These are phyloP conservation scores for Syngnathus acus DNA, from an alignment of 2,797 vertebrate species.

Conservation along the genomic window DNA sequence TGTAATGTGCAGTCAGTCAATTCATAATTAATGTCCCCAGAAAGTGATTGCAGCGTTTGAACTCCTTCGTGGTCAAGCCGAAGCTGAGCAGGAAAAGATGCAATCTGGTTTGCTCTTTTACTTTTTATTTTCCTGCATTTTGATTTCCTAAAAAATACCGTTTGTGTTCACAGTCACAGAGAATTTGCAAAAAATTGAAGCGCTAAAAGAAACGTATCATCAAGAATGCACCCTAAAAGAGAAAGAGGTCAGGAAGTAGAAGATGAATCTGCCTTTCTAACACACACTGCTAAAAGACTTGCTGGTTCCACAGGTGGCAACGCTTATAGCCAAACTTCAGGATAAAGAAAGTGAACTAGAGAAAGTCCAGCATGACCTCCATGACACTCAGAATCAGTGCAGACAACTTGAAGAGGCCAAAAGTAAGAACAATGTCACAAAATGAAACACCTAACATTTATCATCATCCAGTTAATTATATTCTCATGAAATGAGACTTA, in stretches of 20 bases:
- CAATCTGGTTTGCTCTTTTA: constrained; percentile 70
- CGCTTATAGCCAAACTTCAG: constrained; percentile 61
- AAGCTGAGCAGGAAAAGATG: constrained; percentile 78
- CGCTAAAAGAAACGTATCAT: constrained; percentile 70
- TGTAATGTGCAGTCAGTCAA: neutral
- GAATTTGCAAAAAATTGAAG: constrained; percentile 71
- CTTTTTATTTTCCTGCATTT: neutral
- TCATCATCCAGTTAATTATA: neutral
- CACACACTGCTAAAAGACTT: neutral
- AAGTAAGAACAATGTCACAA: constrained; percentile 61
- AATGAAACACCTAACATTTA: neutral
- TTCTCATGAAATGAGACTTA: neutral
- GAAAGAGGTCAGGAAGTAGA: constrained; percentile 72
- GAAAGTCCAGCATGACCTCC: constrained; percentile 66
- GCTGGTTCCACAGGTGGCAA: constrained; percentile 62
- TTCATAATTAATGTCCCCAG: constrained; percentile 52
- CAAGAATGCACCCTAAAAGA: constrained; percentile 73
- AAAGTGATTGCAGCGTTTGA: constrained; percentile 80
- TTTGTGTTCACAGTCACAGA: constrained; percentile 74
- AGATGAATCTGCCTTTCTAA: neutral
- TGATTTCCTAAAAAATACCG: neutral
- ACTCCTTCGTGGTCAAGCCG: constrained; percentile 75
- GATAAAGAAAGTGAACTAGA: constrained; percentile 72
- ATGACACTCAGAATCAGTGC: constrained; percentile 66
- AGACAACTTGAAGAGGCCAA: constrained; percentile 68